phyloP scores from a whole-genome alignment of 2,797 vertebrate species.

The Gadopsis marmoratus region DNA sequence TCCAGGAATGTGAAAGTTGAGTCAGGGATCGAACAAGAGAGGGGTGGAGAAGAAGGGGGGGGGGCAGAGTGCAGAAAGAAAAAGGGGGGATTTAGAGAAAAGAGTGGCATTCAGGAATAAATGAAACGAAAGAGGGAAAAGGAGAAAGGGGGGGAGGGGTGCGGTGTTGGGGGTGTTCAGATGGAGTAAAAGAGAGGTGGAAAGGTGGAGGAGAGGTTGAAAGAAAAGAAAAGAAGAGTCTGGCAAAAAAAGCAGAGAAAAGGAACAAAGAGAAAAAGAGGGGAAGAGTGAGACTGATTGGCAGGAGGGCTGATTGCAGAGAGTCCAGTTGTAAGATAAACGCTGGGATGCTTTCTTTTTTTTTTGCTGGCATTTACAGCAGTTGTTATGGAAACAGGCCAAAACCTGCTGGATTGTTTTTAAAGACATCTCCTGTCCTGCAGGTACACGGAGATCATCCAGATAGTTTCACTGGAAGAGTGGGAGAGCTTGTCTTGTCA shows the following conservation, averaged over 20 bases:
- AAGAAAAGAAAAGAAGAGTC: conserved; percentile 62
- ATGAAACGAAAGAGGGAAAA: conserved; percentile 72
- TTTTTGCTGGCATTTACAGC: conserved; percentile 30
- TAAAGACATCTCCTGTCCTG: conserved; percentile 50
- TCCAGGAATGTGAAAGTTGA: conserved; percentile 85
- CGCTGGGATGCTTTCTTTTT: conserved; percentile 44
- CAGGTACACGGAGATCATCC: conserved; percentile 65
- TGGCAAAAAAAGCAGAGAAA: conserved; percentile 49
- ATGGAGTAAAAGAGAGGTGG: conserved; percentile 60
- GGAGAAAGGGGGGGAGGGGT: conserved; percentile 54
- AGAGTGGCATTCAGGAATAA: conserved; percentile 71
- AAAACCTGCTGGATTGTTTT: conserved; percentile 54
- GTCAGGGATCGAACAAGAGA: conserved; percentile 84
- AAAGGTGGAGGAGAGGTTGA: conserved; percentile 61
- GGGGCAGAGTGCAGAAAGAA: conserved; percentile 18
- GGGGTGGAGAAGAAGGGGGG: conserved; percentile 62
- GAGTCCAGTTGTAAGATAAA: conserved; percentile 60
- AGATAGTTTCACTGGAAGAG: conserved; percentile 55
- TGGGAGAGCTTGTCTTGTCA: conserved; percentile 72
- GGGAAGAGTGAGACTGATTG: conserved; percentile 57
- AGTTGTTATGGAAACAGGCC: conserved; percentile 56
- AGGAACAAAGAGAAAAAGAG: conserved; percentile 61
- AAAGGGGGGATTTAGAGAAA: conserved; percentile 49
- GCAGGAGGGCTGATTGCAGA: conserved; percentile 65
- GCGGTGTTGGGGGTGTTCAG: conserved; percentile 32